These are phyloP conservation scores for Julus scandinavius DNA, from an alignment of 2,888 invertebrate species.

Conservation along the genomic window DNA sequence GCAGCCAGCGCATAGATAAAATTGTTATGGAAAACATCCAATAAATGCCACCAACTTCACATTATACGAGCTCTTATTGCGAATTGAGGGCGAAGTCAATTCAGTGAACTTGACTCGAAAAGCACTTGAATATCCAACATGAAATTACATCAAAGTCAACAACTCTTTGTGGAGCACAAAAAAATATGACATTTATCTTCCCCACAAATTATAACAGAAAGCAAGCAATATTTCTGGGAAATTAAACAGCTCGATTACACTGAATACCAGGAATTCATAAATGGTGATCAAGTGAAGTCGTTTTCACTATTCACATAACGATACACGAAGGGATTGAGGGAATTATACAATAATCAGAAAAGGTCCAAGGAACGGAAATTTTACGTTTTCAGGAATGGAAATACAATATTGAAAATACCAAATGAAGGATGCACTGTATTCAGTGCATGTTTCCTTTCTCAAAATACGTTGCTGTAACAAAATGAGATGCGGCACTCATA, in stretches of 20 bases:
- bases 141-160: slow-evolving; percentile 42
- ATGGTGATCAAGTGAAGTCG: neutral
- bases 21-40: slow-evolving; percentile 42
- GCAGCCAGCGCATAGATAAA: slow-evolving; percentile 19
- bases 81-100: slow-evolving; percentile 42
- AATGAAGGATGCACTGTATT: too few species aligned
- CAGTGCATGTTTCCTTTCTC: too few species aligned
- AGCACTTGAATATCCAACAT: slow-evolving; percentile 6
- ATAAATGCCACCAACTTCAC: slow-evolving; percentile 39
- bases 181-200: slow-evolving; percentile 26
- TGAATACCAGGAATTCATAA: slow-evolving; percentile 8
- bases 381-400: neutral
- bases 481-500: too few species aligned
- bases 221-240: slow-evolving; percentile 30
- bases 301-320: neutral
- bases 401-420: too few species aligned
- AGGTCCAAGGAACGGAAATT: neutral
- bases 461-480: too few species aligned
- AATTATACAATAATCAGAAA: neutral
- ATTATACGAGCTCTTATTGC: slow-evolving; percentile 38
- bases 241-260: slow-evolving; percentile 22
- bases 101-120: slow-evolving; percentile 38
- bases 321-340: too few species aligned
- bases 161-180: neutral
- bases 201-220: slow-evolving; percentile 25